Evolutionary conservation across 2,888 invertebrate genomes (phyloP), one percentile per base, ranked within the genome.

Genomic region (Blera fallax): DNA sequence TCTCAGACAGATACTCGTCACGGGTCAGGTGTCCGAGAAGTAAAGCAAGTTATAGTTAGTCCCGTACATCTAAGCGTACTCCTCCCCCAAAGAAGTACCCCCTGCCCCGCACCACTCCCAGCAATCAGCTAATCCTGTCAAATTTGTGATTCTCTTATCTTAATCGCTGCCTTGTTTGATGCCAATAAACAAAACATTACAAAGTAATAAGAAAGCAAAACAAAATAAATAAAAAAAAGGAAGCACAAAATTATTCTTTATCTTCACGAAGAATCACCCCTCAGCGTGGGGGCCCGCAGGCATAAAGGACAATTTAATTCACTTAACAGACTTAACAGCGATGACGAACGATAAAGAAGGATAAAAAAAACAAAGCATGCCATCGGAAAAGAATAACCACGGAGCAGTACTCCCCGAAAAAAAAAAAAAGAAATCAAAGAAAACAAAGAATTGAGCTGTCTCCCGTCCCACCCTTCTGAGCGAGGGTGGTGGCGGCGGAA

Each of bases 281-380:
- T 76, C 70, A 10, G 24, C 4, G 34, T 5, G 27, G 34, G 32
- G 34, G 4, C 45, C 62, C 29, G 16, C 58, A 48, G 81, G 52
- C 76, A 85, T 85, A 67, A 81, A 84, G 81, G 85, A 85, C 85
- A 85, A 76, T 85, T 85, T 85, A 85, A 81, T 85, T 85, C 85
- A 85, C 81, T 85, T 85, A 81, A 81, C 81, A 69, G 62, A 74
- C 81, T 81, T 81, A 81, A 81, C 80, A 77, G 81, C 81, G 81
- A 85, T 81, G 84, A 76, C 80, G 84, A 76, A 58, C 84, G 84
- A 84, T 84, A 79, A 72, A 62, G 60, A 85, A 60, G 18, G 8
- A 52, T 54, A n/a, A 52, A 69, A 56, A 82, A 65, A 34, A 64
- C 32, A 43, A 52, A 45, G 34, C 73, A 79, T 62, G 62, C 78